Conservation (phyloP, 2,797 vertebrate genomes). For the Emydoidea blandingii region DNA sequence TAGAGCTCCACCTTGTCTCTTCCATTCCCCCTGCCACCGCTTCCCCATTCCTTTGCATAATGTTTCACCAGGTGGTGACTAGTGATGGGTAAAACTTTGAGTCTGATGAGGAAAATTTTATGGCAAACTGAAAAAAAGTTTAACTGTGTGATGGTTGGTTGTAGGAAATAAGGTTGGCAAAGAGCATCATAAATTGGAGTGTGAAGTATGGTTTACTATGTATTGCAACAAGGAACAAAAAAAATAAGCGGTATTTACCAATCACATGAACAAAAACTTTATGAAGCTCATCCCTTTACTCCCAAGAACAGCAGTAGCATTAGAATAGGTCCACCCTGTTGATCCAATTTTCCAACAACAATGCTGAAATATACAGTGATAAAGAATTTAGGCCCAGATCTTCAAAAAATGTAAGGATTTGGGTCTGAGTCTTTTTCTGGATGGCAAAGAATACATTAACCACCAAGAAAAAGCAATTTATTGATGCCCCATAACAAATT, state of each 20-base stretch:
- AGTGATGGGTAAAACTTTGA: background rate
- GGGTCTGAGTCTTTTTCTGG: background rate
- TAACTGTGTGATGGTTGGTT: accelerated
- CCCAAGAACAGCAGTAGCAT: accelerated
- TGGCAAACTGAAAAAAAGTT: background rate
- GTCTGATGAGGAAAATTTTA: accelerated
- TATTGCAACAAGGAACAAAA: background rate
- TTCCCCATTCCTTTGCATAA: background rate
- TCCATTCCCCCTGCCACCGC: background rate
- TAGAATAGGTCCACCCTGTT: background rate
- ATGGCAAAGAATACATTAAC: background rate
- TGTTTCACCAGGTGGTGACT: background rate
- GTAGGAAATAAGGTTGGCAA: background rate
- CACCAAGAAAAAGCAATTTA: constrained; percentile 35
- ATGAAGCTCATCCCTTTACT: background rate
- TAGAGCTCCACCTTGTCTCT: background rate
- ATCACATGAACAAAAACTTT: background rate
- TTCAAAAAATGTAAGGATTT: background rate
- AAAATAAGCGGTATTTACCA: background rate
- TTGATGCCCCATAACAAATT: constrained; percentile 64
- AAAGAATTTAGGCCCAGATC: background rate
- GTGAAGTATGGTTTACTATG: background rate
- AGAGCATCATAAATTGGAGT: background rate
- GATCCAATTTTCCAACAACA: background rate
- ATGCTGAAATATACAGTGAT: background rate